Evolutionary conservation across 2,888 invertebrate genomes (phyloP).

Genomic region (Plebejus argus): DNA sequence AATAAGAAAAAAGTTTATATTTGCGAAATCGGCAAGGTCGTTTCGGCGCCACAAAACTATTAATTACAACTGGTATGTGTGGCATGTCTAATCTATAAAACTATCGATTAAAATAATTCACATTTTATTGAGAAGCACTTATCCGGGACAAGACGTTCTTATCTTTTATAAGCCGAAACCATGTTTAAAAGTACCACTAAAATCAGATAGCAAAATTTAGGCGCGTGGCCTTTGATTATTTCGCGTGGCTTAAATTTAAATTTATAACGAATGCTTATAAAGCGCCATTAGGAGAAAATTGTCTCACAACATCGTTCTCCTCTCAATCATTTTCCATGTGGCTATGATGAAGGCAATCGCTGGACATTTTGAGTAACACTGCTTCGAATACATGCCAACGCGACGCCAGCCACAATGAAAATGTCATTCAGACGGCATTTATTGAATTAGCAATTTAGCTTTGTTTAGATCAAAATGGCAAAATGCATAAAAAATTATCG

Average conservation of each 20-base stretch:
- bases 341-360: too few species aligned
- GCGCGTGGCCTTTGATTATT: too few species aligned
- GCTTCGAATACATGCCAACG: too few species aligned
- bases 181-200: not conserved
- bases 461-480: too few species aligned
- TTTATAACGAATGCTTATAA: not conserved
- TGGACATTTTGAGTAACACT: too few species aligned
- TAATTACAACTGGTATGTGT: constrained; percentile 10
- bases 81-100: constrained; percentile 10
- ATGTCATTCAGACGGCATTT: too few species aligned
- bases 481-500: too few species aligned
- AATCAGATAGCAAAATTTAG: not conserved
- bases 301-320: too few species aligned
- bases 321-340: too few species aligned
- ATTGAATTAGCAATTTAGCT: too few species aligned
- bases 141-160: not conserved
- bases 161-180: not conserved
- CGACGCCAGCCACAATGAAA: too few species aligned
- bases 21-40: not conserved
- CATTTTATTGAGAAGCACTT: constrained; percentile 7
- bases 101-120: constrained; percentile 6
- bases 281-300: not conserved
- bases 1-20: not conserved
- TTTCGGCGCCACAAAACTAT: constrained; percentile 9
- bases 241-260: too few species aligned